Conservation (phyloP, 2,888 invertebrate genomes). For the Latheticus oryzae region DNA sequence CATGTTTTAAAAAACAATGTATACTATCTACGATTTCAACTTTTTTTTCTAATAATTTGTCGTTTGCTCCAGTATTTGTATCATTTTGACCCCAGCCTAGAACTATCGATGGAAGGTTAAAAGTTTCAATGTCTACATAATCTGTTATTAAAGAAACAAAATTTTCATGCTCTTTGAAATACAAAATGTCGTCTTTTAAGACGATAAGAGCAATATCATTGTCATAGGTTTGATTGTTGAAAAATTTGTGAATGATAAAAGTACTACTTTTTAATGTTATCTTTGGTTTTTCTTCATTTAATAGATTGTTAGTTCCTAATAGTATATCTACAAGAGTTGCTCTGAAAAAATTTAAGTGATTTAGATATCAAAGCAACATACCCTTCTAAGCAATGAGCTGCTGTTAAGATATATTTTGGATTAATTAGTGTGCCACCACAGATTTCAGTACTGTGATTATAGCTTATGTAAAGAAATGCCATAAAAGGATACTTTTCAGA, state of each 20-base stretch:
- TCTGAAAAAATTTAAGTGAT: constrained; percentile 2
- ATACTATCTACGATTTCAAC: background rate
- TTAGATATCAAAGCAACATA: background rate
- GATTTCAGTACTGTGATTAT: too few relatives aligned
- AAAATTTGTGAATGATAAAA: background rate
- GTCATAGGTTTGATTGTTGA: background rate
- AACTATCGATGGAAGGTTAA: background rate
- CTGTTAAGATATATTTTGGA: constrained; percentile 7
- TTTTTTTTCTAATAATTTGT: background rate
- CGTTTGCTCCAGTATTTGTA: background rate
- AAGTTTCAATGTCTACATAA: background rate
- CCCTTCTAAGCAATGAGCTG: constrained; percentile 9
- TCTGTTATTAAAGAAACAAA: too few relatives aligned
- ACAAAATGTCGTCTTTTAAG: background rate
- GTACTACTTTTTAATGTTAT: background rate
- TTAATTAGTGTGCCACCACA: constrained; percentile 1
- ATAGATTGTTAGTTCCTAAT: background rate
- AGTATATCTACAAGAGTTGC: background rate
- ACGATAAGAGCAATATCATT: constrained; percentile 6
- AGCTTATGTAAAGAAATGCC: too few relatives aligned
- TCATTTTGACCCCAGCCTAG: background rate
- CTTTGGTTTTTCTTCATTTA: background rate
- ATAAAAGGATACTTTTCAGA: too few relatives aligned
- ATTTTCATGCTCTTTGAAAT: too few relatives aligned
- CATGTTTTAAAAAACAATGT: too few relatives aligned